Evolutionary conservation across 2,797 vertebrate genomes (phyloP), one percentile per base, ranked within the genome.

Genomic region (Meriones psammophilus): DNA sequence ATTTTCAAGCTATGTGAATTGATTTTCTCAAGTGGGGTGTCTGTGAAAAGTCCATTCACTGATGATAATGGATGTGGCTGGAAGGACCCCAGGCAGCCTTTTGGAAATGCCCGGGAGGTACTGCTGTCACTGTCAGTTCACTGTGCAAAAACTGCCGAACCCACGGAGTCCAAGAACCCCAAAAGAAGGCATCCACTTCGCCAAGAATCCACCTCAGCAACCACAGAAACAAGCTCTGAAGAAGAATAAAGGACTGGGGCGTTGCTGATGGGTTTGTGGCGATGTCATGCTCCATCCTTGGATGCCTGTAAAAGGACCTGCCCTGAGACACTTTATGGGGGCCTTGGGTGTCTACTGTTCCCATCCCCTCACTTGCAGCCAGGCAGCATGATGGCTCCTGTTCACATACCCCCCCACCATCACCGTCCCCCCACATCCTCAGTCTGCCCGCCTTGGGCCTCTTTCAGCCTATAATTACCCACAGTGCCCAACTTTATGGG

Each of bases 401-500:
- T 58, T 36, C 0, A 2, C 0, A 50, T 50, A 1, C 1, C 80
- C 94, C 92, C 83, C 76, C 56, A 20, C 88, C 96, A 36, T 0
- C 60, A n/a, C 68, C 39, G 13, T 26, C 83, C 89, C 42, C n/a
- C 15, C 89, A 24, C 0, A 0, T 93, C 94, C 95, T 90, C 81
- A 39, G 93, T 62, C 80, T 96, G 87, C 73, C 50, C 42, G 84
- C 80, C 74, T 88, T 54, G 81, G 77, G 88, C 94, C 87, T 97
- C 89, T 81, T 2, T 1, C 33, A 90, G 94, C 92, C 96, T 97
- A 3, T 97, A 97, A 97, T 97, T 97, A 97, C 68, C 87, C 69
- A 0, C 77, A 78, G 91, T 86, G 71, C 58, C 88, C 15, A 4
- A 93, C 78, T 96, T 97, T 96, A 97, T 42, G 46, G 80, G 95